These are phyloP conservation scores for Enhydra lutris DNA, from an alignment of 2,113 vertebrate genomes.

Conservation along the genomic window DNA sequence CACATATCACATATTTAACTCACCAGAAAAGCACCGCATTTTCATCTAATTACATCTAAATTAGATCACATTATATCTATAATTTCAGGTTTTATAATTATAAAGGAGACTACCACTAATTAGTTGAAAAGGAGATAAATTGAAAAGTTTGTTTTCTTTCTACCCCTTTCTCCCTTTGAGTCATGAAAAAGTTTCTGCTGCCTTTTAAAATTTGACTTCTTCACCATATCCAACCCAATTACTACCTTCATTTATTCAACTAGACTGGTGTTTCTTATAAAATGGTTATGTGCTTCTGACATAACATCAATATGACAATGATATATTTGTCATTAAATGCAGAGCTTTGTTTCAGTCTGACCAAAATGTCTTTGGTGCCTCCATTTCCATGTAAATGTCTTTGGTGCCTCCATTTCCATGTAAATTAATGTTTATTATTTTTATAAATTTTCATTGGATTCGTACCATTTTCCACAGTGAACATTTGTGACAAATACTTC, in stretches of 20 bases:
- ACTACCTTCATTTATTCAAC: neutral
- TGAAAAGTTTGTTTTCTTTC: neutral
- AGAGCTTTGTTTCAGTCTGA: neutral
- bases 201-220: neutral
- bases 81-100: slow-evolving; percentile 8
- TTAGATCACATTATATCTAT: neutral
- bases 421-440: slow-evolving; percentile 9
- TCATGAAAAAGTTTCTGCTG: neutral
- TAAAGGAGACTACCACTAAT: neutral
- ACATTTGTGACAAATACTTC: neutral
- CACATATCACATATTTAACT: neutral
- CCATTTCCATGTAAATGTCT: slow-evolving; percentile 6
- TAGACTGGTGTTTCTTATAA: neutral
- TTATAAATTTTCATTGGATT: slow-evolving; percentile 6
- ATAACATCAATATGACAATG: neutral
- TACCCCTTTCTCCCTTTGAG: neutral
- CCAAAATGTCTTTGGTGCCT: slow-evolving; percentile 21
- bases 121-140: neutral
- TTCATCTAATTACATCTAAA: neutral
- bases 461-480: neutral
- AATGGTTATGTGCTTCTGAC: neutral
- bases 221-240: neutral
- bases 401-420: neutral
- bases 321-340: neutral
- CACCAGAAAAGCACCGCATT: slow-evolving; percentile 3